A percentile compares a stretch with the other conserved stretches of the same genome.
Conservation (phyloP, 2,113 vertebrate genomes). For the Myrmophylax atrothorax region DNA sequence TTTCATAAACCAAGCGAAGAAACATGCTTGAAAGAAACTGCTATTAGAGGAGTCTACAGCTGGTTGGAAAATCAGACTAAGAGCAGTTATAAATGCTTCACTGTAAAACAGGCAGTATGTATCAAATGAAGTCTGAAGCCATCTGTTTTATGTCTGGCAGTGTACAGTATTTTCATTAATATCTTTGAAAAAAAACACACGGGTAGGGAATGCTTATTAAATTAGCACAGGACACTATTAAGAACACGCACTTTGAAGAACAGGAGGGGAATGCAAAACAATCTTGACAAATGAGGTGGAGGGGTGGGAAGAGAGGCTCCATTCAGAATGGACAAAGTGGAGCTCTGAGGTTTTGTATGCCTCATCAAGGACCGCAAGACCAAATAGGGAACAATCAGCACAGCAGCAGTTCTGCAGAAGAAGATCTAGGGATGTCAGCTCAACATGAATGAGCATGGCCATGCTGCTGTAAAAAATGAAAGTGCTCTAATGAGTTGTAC, state of each 20-base stretch:
- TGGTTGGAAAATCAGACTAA: constrained; percentile 55
- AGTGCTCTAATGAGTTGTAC: constrained; percentile 1
- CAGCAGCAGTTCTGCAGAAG: not conserved
- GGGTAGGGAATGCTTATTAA: constrained; percentile 40
- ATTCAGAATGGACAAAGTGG: not conserved
- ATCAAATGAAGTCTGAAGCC: constrained; percentile 66
- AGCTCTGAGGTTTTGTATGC: not conserved
- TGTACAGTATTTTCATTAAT: constrained; percentile 60
- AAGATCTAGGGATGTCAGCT: not conserved
- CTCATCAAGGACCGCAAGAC: not conserved
- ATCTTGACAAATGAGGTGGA: not conserved
- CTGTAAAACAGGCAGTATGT: constrained; percentile 44
- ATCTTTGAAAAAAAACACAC: not conserved
- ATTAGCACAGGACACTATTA: constrained; percentile 45
- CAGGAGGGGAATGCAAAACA: constrained; percentile 39
- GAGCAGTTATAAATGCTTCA: constrained; percentile 56
- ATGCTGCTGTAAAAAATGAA: constrained; percentile 40
- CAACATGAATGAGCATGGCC: not conserved
- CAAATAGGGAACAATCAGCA: not conserved
- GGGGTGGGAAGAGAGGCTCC: not conserved
- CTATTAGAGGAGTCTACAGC: constrained; percentile 26
- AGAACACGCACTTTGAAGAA: constrained; percentile 34
- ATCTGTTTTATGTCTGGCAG: constrained; percentile 68
- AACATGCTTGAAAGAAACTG: not conserved
- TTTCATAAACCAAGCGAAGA: constrained; percentile 46